Percentiles rank a stretch among this genome's conserved stretches.
Evolutionary conservation across 2,797 vertebrate genomes (phyloP).

Genomic region (Ptychobarbus kaznakovi): DNA sequence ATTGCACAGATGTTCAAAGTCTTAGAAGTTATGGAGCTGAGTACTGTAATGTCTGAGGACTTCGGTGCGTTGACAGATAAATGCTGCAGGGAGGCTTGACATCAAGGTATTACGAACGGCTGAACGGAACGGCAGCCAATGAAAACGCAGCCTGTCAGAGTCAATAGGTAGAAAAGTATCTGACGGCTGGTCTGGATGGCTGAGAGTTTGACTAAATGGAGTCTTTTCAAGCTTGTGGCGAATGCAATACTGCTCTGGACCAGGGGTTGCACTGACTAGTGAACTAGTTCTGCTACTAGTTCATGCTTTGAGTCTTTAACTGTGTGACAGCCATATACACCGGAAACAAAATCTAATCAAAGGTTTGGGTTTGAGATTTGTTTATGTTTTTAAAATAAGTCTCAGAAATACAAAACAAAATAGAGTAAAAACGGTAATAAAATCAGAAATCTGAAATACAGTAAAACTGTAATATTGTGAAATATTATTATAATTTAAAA

Average conservation of each 20-base stretch:
- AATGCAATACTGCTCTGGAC: neutral
- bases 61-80: neutral
- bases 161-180: neutral
- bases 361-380: too few relatives aligned
- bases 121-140: slow-evolving; percentile 6
- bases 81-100: neutral
- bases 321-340: neutral
- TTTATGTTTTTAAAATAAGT: too few relatives aligned
- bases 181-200: neutral
- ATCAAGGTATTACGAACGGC: neutral
- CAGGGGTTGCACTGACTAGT: neutral
- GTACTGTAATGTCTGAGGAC: neutral
- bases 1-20: neutral
- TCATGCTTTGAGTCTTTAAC: neutral
- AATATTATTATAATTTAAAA: neutral
- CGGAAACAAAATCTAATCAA: too few relatives aligned
- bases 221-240: neutral
- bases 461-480: neutral
- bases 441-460: neutral
- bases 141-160: slow-evolving; percentile 9
- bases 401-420: too few relatives aligned
- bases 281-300: neutral
- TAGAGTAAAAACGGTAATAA: neutral
- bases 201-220: neutral
- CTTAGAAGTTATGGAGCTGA: neutral